A percentile compares a stretch with the other conserved stretches of the same genome.
These are phyloP conservation scores for Ornithoptera priamus DNA, from an alignment of 2,888 invertebrate genomes.

Conservation along the genomic window DNA sequence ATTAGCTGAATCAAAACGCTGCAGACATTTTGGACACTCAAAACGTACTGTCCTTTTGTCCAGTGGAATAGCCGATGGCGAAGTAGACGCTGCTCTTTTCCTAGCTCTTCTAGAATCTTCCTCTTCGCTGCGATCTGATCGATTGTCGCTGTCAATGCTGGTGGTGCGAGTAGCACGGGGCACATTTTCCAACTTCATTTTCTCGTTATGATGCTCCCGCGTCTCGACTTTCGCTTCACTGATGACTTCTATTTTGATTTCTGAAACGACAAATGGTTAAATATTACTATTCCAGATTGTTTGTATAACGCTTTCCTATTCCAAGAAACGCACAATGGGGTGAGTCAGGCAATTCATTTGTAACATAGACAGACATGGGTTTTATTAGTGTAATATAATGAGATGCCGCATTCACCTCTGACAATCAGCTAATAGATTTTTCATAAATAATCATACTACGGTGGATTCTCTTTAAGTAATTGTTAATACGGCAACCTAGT, in stretches of 20 bases:
- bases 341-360: conserved; percentile 71
- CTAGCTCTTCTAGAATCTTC: conserved; percentile 60
- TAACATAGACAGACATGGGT: conserved; percentile 51
- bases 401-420: conserved; percentile 50
- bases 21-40: conserved; percentile 86
- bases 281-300: conserved; percentile 45
- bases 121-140: conserved; percentile 78
- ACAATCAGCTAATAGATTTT: conserved; percentile 67
- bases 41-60: conserved; percentile 70
- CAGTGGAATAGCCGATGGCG: conserved; percentile 60
- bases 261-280: conserved; percentile 69
- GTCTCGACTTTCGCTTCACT: conserved; percentile 71
- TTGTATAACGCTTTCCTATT: conserved; percentile 76
- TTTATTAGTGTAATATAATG: conserved; percentile 65
- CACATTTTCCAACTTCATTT: conserved; percentile 60
- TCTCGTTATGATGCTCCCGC: conserved; percentile 45
- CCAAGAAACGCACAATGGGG: conserved; percentile 75
- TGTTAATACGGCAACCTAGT: conserved; percentile 3
- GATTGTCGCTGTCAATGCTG: conserved; percentile 79
- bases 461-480: conserved; percentile 34
- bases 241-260: conserved; percentile 76
- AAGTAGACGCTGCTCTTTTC: conserved; percentile 67
- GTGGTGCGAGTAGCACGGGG: conserved; percentile 61
- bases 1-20: conserved; percentile 86
- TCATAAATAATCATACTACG: conserved; percentile 39